phyloP scores from a whole-genome alignment of 2,888 invertebrate genomes.

The Cerastis rubricosa region DNA sequence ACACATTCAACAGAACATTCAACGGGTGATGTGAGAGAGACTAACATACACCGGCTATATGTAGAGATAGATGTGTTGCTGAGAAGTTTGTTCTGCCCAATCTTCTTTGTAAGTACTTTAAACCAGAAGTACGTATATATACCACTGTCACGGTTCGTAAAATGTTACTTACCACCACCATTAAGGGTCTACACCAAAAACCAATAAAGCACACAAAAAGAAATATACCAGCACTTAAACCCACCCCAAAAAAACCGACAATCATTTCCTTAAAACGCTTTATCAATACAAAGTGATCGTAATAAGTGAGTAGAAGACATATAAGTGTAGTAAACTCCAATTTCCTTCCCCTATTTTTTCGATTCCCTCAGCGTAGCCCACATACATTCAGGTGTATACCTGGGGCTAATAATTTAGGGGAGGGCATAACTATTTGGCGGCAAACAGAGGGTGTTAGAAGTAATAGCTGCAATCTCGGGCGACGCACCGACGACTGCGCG shows the following conservation, averaged over 20 bases:
- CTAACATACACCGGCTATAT: neutral
- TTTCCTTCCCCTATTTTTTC: constrained; percentile 79
- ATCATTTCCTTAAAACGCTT: constrained; percentile 43
- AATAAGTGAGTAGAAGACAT: constrained; percentile 62
- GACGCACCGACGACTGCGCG: constrained; percentile 77
- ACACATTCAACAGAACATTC: neutral
- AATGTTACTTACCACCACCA: neutral
- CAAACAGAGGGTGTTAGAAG: constrained; percentile 86
- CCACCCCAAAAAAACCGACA: constrained; percentile 27
- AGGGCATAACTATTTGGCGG: constrained; percentile 84
- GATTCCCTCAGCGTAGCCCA: constrained; percentile 74
- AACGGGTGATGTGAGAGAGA: neutral
- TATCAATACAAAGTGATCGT: constrained; percentile 57
- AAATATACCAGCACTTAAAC: constrained; percentile 22
- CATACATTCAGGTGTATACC: constrained; percentile 76
- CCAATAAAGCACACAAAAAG: constrained; percentile 22
- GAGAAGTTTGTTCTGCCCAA: neutral
- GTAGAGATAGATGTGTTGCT: neutral
- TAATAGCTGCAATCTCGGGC: constrained; percentile 88
- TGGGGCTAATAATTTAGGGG: constrained; percentile 85
- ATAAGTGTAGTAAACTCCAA: constrained; percentile 77
- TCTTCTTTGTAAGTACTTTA: neutral
- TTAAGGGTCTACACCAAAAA: neutral
- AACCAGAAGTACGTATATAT: neutral
- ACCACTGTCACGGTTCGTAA: neutral